phyloP scores from a whole-genome alignment of 1,140 invertebrate species.

The Camponotus vicinus region DNA sequence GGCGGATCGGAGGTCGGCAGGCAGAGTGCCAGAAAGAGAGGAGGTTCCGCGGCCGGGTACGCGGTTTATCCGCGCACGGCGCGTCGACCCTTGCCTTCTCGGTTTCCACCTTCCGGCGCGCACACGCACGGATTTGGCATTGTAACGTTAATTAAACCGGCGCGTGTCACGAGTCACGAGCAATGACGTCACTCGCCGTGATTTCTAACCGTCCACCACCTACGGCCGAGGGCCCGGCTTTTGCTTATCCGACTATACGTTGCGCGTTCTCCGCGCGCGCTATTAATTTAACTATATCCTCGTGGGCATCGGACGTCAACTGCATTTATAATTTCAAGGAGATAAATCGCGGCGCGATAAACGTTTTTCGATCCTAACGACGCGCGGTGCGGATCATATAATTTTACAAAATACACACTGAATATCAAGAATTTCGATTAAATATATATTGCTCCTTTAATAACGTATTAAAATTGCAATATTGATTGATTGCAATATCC shows the following conservation, averaged over 20 bases:
- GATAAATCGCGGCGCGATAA: conserved; percentile 40
- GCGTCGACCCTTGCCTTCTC: conserved; percentile 27
- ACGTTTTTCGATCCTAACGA: conserved; percentile 12
- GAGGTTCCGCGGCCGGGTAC: conserved; percentile 66
- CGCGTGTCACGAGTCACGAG: conserved; percentile 82
- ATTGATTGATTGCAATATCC: not conserved
- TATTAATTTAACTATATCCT: conserved; percentile 50
- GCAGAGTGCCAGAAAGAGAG: conserved; percentile 83
- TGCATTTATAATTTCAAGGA: conserved; percentile 30
- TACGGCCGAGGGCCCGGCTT: conserved; percentile 41
- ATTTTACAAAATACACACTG: not conserved
- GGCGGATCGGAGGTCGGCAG: conserved; percentile 81
- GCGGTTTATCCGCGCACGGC: conserved; percentile 66
- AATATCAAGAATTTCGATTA: conserved; percentile 10
- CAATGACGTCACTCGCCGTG: conserved; percentile 79
- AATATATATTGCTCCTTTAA: not conserved
- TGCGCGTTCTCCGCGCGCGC: conserved; percentile 5
- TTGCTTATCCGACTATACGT: conserved; percentile 38
- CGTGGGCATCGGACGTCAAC: conserved; percentile 43
- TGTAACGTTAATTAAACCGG: conserved; percentile 84
- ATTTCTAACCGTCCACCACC: conserved; percentile 77
- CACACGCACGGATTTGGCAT: conserved; percentile 77
- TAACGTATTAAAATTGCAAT: not conserved
- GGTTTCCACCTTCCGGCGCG: conserved; percentile 68
- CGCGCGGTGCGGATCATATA: not conserved